phyloP scores from a whole-genome alignment of 1,140 invertebrate species.

The Aphelinus atriplicis region DNA sequence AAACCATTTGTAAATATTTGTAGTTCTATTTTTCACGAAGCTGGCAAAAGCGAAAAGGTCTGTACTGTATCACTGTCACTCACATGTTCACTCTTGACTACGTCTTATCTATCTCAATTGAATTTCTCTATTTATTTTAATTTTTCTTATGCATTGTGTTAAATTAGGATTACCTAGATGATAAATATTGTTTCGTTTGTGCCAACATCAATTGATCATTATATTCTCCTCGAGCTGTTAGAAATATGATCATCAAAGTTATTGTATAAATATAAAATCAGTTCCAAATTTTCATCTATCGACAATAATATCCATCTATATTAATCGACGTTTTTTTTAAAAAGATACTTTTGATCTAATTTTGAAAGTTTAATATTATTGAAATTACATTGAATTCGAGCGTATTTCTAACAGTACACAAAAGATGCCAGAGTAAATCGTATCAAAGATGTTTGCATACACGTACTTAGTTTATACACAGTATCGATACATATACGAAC shows the following conservation, averaged over 20 bases:
- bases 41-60: slow-evolving; percentile 55
- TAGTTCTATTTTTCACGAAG: slow-evolving; percentile 41
- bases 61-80: slow-evolving; percentile 57
- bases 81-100: slow-evolving; percentile 49
- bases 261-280: not conserved
- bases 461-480: slow-evolving; percentile 26
- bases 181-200: slow-evolving; percentile 20
- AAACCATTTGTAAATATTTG: not conserved
- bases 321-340: not conserved
- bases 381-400: not conserved
- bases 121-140: slow-evolving; percentile 37
- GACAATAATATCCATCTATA: no score
- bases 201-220: not conserved
- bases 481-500: slow-evolving; percentile 10
- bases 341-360: not conserved
- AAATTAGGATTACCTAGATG: slow-evolving; percentile 19
- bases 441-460: not conserved
- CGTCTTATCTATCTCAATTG: slow-evolving; percentile 32
- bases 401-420: not conserved
- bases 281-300: no score
- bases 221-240: not conserved
- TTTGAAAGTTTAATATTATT: slow-evolving; percentile 1
- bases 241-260: not conserved
- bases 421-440: not conserved
- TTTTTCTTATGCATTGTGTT: slow-evolving; percentile 35